Evolutionary conservation across 2,888 invertebrate genomes (phyloP).

Genomic region (Chloromyia formosa): DNA sequence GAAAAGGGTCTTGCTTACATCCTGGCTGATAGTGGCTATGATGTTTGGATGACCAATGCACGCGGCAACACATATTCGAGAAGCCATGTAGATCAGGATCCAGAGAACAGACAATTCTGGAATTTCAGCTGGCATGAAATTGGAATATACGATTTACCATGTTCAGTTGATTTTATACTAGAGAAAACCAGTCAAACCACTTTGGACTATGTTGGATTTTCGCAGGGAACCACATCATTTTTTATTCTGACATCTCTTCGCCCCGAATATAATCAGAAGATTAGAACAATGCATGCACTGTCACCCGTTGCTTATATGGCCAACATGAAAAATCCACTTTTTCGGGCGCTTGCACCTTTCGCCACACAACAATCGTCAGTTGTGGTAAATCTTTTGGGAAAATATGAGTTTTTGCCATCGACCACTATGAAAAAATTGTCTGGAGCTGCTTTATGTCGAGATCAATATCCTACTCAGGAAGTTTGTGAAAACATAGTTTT

Average conservation of each 20-base stretch:
- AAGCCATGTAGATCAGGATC: conserved; percentile 64
- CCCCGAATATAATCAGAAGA: conserved; percentile 65
- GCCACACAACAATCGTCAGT: conserved; percentile 56
- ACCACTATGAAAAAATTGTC: conserved; percentile 56
- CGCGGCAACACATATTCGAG: conserved; percentile 72
- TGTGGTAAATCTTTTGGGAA: conserved; percentile 57
- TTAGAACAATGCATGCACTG: conserved; percentile 65
- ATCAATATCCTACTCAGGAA: conserved; percentile 54
- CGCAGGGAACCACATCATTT: conserved; percentile 67
- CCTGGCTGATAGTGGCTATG: conserved; percentile 66
- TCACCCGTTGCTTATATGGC: conserved; percentile 76
- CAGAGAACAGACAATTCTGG: conserved; percentile 58
- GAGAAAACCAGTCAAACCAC: conserved; percentile 63
- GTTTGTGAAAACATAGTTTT: conserved; percentile 73
- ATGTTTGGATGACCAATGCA: conserved; percentile 73
- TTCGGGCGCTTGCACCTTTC: conserved; percentile 61
- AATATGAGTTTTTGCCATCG: conserved; percentile 71
- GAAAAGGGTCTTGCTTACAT: conserved; percentile 68
- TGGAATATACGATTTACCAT: conserved; percentile 68
- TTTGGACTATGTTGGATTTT: conserved; percentile 72
- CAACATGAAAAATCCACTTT: conserved; percentile 65
- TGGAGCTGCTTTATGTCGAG: conserved; percentile 54
- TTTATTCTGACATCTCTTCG: conserved; percentile 63
- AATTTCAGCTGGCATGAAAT: conserved; percentile 69
- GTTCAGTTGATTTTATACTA: conserved; percentile 69